Evolutionary conservation across 2,797 vertebrate genomes (phyloP).

Genomic region (Microctenopoma lineatum): DNA sequence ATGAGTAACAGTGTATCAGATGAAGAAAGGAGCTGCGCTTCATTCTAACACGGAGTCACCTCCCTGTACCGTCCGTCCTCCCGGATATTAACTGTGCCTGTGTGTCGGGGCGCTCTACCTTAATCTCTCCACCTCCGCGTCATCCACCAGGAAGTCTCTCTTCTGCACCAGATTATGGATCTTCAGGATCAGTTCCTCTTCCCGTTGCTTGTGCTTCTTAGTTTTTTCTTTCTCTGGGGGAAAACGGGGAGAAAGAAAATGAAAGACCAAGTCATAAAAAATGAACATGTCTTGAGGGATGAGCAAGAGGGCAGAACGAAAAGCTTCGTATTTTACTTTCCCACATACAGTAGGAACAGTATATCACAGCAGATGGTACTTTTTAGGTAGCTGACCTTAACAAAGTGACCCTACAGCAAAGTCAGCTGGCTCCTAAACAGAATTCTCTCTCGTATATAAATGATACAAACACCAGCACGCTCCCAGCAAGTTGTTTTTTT

Average conservation of each 20-base stretch:
- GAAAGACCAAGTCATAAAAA: not conserved
- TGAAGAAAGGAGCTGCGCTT: slow-evolving; percentile 1
- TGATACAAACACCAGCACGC: slow-evolving; percentile 31
- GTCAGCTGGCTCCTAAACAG: slow-evolving; percentile 25
- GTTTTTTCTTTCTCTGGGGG: slow-evolving; percentile 92
- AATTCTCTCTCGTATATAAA: slow-evolving; percentile 44
- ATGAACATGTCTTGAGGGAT: not conserved
- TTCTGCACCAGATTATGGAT: slow-evolving; percentile 98
- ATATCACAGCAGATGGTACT: not conserved
- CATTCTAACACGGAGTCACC: not conserved
- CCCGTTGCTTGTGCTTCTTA: slow-evolving; percentile 89
- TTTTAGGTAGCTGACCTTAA: not conserved
- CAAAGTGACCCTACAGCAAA: slow-evolving; percentile 27
- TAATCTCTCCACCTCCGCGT: slow-evolving; percentile 96
- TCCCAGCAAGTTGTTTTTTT: not conserved
- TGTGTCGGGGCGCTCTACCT: slow-evolving; percentile 79
- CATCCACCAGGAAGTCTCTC: slow-evolving; percentile 98
- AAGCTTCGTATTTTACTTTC: not conserved
- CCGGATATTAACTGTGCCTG: slow-evolving; percentile 18
- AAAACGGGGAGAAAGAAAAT: not conserved
- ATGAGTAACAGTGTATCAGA: slow-evolving; percentile 18
- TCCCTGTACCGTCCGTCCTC: not conserved
- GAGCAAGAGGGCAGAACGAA: not conserved
- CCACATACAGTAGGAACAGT: not conserved
- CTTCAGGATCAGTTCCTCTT: slow-evolving; percentile 95